A percentile compares a stretch with the other conserved stretches of the same genome.
Conservation (phyloP, 2,797 vertebrate genomes). For the Gymnopithys bicolor region DNA sequence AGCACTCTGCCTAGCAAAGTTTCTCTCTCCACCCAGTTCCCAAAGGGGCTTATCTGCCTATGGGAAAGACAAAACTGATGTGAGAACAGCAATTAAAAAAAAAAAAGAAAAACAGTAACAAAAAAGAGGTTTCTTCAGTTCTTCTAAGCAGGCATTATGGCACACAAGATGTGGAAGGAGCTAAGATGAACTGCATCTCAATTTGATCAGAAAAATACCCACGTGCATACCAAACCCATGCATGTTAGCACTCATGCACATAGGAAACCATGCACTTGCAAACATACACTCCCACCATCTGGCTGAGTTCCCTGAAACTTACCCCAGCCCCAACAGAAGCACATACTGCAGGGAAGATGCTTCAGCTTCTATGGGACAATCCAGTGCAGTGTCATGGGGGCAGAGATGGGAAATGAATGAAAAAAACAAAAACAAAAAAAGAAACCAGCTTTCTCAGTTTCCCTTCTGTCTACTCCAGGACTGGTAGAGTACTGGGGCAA, state of each 20-base stretch:
- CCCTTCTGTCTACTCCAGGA: neutral
- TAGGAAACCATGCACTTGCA: slow-evolving; percentile 59
- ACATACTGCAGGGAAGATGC: neutral
- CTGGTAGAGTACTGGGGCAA: neutral
- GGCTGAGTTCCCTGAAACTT: slow-evolving; percentile 2
- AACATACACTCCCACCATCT: neutral
- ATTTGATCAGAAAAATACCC: neutral
- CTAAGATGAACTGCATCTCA: neutral
- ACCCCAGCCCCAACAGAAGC: neutral
- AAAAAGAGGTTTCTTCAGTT: neutral
- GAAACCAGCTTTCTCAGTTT: neutral
- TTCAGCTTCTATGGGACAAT: neutral
- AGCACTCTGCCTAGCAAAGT: neutral
- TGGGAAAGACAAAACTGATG: neutral
- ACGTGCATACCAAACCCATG: slow-evolving; percentile 52
- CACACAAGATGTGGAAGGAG: neutral
- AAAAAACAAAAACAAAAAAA: neutral
- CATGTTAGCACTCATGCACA: slow-evolving; percentile 59
- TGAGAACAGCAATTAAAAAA: neutral
- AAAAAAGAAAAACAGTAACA: neutral
- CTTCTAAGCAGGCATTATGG: neutral
- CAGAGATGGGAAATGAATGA: neutral
- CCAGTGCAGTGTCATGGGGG: neutral
- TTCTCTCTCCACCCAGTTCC: neutral
- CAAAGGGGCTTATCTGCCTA: neutral